phyloP scores from a whole-genome alignment of 2,888 invertebrate genomes.

The Mantis religiosa region DNA sequence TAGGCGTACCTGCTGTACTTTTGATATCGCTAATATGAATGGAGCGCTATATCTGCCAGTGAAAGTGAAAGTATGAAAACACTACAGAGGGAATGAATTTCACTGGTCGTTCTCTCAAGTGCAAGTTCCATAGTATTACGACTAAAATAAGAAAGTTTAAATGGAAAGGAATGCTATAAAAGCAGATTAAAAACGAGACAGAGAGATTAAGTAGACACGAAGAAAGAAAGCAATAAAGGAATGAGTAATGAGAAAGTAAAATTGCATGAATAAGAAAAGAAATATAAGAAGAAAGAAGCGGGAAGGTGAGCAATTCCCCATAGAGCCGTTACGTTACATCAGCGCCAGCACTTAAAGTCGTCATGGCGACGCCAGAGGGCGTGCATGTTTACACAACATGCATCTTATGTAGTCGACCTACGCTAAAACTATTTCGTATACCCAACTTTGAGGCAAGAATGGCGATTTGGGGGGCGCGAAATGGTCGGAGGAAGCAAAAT shows the following conservation, averaged over 20 bases:
- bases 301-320: not conserved
- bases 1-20: too few relatives aligned
- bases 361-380: not conserved
- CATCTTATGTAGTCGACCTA: not conserved
- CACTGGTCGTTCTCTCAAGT: too few relatives aligned
- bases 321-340: not conserved
- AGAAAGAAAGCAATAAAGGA: not conserved
- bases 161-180: not conserved
- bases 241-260: not conserved
- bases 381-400: not conserved
- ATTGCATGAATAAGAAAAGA: not conserved
- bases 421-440: not conserved
- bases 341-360: not conserved
- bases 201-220: not conserved
- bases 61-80: not conserved
- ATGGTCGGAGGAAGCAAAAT: not conserved
- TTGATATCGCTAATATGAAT: too few relatives aligned
- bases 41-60: too few relatives aligned
- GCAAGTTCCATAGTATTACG: too few relatives aligned
- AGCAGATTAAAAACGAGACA: not conserved
- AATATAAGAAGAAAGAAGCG: not conserved
- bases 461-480: not conserved
- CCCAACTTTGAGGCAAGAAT: not conserved
- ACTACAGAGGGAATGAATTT: not conserved
- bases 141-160: not conserved